Evolutionary conservation across 2,113 vertebrate species (phyloP).

Genomic region (Petrocephalus zakoni): DNA sequence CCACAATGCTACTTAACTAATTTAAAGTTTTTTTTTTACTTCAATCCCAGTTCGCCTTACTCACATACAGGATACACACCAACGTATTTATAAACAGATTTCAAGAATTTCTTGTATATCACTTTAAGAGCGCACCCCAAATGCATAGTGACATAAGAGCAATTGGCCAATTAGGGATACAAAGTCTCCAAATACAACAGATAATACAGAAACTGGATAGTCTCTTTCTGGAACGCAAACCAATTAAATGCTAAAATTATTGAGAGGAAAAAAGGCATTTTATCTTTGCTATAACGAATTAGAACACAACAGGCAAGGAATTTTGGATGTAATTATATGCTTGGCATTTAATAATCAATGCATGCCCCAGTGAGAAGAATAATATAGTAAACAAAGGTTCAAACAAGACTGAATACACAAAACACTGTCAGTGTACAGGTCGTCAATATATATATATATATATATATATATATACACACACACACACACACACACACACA

Average conservation of each 20-base stretch:
- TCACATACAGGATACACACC: not conserved
- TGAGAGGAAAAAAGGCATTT: not conserved
- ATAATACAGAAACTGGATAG: not conserved
- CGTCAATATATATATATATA: no score
- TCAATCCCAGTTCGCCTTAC: not conserved
- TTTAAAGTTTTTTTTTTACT: not conserved
- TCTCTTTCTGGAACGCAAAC: not conserved
- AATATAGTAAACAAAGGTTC: not conserved
- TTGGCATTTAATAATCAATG: conserved; percentile 8
- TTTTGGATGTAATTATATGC: not conserved
- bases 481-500: not conserved
- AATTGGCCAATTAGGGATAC: conserved; percentile 39
- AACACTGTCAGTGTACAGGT: no score
- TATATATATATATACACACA: not conserved
- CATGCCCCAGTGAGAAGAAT: not conserved
- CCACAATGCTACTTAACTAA: not conserved
- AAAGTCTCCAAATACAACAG: conserved; percentile 28
- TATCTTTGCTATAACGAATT: not conserved
- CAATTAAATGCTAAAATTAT: conserved; percentile 10
- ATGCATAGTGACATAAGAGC: conserved; percentile 30
- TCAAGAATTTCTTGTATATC: not conserved
- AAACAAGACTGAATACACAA: not conserved
- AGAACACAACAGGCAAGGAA: not conserved
- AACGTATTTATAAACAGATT: not conserved
- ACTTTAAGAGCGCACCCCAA: conserved; percentile 11